phyloP scores from a whole-genome alignment of 2,113 vertebrate species.

The Glaucomys volans region DNA sequence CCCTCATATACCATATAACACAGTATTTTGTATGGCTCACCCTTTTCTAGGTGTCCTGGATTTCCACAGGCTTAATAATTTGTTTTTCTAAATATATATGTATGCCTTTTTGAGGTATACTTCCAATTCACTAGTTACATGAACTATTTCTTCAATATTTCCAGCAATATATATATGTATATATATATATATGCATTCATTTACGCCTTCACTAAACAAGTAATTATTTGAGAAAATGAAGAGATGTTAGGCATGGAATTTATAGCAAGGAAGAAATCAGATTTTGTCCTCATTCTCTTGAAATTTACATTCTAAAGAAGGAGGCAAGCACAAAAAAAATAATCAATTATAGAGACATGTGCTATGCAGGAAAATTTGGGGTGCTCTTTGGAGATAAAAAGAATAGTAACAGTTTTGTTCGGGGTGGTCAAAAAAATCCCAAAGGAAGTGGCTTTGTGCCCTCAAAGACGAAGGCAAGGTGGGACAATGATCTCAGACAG shows the following conservation, averaged over 20 bases:
- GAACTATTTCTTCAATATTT: not conserved
- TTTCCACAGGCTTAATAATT: constrained; percentile 32
- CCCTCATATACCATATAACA: not conserved
- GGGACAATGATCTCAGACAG: not conserved
- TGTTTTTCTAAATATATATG: constrained; percentile 4
- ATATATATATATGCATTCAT: not conserved
- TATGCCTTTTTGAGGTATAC: not conserved
- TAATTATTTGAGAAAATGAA: constrained; percentile 41
- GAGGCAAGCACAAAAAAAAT: not conserved
- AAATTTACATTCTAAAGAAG: constrained; percentile 33
- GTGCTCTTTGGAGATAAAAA: not conserved
- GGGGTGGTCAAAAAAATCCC: not conserved
- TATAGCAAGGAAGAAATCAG: not conserved
- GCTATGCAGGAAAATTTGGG: not conserved
- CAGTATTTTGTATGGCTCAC: not conserved
- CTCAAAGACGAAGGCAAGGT: not conserved
- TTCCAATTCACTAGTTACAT: constrained; percentile 23
- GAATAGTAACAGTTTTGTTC: not conserved
- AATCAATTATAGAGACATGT: not conserved
- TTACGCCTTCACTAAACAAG: not conserved
- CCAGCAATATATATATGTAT: not conserved
- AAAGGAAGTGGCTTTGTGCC: not conserved
- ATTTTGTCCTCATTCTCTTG: not conserved
- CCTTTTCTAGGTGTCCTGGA: not conserved
- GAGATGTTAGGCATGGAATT: not conserved